Evolutionary conservation across 2,888 invertebrate species (phyloP), one percentile per base, ranked within the genome.

Genomic region (Hemaris fuciformis): DNA sequence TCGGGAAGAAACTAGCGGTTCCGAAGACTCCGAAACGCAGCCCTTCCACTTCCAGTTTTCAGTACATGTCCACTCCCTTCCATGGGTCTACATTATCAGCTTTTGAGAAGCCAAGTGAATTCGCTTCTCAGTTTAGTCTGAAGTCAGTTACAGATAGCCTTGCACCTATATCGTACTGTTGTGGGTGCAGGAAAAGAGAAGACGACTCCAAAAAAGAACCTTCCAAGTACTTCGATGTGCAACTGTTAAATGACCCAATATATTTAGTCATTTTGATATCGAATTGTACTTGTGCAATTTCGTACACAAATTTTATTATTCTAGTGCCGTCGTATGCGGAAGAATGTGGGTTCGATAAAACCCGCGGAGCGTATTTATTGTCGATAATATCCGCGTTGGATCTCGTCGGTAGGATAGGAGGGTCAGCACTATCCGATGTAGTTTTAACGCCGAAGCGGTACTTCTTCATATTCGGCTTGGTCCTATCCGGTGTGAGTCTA

Each of bases 251-350:
- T 80, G 97, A 97, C 79, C 97, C 97, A 0, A 93, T 97, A 57
- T 97, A 97, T 76, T 89, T 97, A 61, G 95, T 97, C 0, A 97
- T 97, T 64, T 81, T 97, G 20, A 95, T 97, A 75, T 97, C 97
- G 0, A 97, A 97, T 75, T 97, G 96, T 48, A 97, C 97, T 0
- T 96, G 96, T 66, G 97, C 97, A 0, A 96, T 97, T 58, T 96
- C 97, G 64, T 97, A 97, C 74, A 97, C 97, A 0, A 97, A 97
- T 77, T 97, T 97, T 71, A 95, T 97, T 1, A 97, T 97, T 58
- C 80, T 97, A 18, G 93, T 97, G 20, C 97, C 97, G 4, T 94
- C 95, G 0, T 97, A 97, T 77, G 97, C 97, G 0, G 83, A 94
- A 5, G 93, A 94, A 25, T 88, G 96, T 58, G 94, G 94, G 0